A percentile compares a stretch with the other conserved stretches of the same genome.
Conservation (phyloP, 2,113 vertebrate species). For the Percina caprodes region DNA sequence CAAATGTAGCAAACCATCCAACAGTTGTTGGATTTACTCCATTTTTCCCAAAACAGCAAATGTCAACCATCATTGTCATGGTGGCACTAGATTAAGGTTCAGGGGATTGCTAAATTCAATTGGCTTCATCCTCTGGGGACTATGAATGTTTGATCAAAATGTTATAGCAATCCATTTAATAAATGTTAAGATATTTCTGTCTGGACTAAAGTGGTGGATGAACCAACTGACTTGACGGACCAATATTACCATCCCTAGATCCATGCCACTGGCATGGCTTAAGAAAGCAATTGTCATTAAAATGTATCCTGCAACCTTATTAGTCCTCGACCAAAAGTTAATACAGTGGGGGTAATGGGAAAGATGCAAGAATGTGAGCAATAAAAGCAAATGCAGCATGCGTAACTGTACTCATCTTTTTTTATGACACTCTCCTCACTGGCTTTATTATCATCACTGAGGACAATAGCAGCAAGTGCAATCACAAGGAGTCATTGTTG, state of each 20-base stretch:
- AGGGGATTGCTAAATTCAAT: background rate
- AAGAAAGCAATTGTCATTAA: background rate
- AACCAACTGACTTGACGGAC: background rate
- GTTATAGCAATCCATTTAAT: background rate
- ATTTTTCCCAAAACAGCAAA: no score
- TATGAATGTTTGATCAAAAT: background rate
- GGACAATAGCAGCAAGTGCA: conserved; percentile 52
- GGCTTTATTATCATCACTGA: conserved; percentile 28
- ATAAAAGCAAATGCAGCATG: conserved; percentile 30
- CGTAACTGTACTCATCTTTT: conserved; percentile 18
- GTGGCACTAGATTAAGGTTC: background rate
- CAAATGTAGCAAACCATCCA: background rate
- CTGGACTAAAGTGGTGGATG: background rate
- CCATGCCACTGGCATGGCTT: background rate
- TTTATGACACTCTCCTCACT: conserved; percentile 4
- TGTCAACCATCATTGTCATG: no score
- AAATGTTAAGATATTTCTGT: background rate
- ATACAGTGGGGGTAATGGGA: conserved; percentile 9
- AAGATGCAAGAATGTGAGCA: conserved; percentile 16
- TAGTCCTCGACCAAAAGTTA: conserved; percentile 12
- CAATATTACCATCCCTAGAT: background rate
- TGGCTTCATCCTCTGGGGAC: background rate
- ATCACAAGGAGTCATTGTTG: conserved; percentile 51
- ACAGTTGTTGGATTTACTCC: background rate
- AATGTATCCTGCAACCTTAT: conserved; percentile 4